phyloP scores from a whole-genome alignment of 1,140 invertebrate genomes.

The Ceratoteleas bidentatus region DNA sequence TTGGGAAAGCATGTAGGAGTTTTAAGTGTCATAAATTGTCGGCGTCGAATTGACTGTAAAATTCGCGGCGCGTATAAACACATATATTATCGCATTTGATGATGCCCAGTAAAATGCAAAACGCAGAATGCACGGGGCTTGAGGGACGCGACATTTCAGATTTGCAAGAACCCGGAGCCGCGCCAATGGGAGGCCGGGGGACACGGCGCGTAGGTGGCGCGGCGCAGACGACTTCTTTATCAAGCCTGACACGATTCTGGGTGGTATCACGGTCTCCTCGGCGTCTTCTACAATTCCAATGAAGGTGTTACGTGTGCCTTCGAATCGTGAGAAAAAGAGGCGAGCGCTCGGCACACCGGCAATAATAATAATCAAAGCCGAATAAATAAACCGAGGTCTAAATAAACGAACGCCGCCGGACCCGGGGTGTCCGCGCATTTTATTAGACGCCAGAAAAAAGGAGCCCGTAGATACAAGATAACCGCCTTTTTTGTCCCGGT shows the following conservation, averaged over 20 bases:
- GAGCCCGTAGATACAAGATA: conserved; percentile 38
- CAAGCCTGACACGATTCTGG: conserved; percentile 66
- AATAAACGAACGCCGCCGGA: conserved; percentile 35
- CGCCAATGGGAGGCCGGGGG: conserved; percentile 52
- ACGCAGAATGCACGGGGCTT: conserved; percentile 36
- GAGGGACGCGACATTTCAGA: conserved; percentile 51
- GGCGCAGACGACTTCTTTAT: conserved; percentile 66
- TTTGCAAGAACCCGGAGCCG: conserved; percentile 57
- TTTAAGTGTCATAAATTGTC: conserved; percentile 47
- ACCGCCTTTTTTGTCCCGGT: conserved; percentile 9
- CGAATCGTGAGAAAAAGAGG: conserved; percentile 67
- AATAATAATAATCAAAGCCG: conserved; percentile 26
- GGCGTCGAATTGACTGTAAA: conserved; percentile 50
- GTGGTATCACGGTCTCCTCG: conserved; percentile 64
- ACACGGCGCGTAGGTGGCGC: conserved; percentile 59
- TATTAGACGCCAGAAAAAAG: conserved; percentile 29
- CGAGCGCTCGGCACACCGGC: conserved; percentile 28
- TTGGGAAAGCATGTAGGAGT: conserved; percentile 44
- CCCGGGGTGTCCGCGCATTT: conserved; percentile 20
- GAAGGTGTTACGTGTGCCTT: conserved; percentile 75
- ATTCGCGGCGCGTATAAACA: conserved; percentile 42
- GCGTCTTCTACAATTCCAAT: conserved; percentile 71
- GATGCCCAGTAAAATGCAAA: conserved; percentile 41
- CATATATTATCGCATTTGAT: conserved; percentile 49
- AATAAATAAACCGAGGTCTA: conserved; percentile 38